Evolutionary conservation across 2,797 vertebrate genomes (phyloP), one percentile per base, ranked within the genome.

Genomic region (Cossypha heuglini): DNA sequence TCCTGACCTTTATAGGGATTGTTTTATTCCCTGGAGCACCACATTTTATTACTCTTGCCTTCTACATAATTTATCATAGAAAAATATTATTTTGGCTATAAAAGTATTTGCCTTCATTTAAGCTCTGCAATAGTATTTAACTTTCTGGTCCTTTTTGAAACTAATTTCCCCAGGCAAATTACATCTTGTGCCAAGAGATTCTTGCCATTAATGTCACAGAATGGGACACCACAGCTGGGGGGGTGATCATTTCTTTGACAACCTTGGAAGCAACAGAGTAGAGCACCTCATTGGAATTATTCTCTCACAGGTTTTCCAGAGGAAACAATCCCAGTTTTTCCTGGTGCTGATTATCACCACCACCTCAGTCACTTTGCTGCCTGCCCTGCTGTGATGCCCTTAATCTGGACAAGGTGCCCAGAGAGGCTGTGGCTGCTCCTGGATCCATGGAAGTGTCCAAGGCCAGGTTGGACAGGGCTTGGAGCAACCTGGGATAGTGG

Each of bases 71-170:
- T 92, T 94, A 92, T 89, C 49, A 13, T 83, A 89, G 72, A 83
- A 93, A 96, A 97, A 96, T 83, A 95, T 93, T 96, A 93, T 94
- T 96, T 96, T 94, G 78, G 82, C 92, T 82, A 42, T 95, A 88
- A 93, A 95, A 94, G 80, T 33, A 83, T 71, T 94, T 13, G 1
- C 83, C 81, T 92, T 82, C 61, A 18, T 94, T 94, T 68, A 77
- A 92, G 75, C 68, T 58, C 42, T 88, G 86, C 72, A 54, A 77
- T 37, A 92, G 61, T 67, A 93, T 94, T 96, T 92, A 95, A 92
- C 86, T 93, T 94, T 80, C 68, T 93, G 64, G 69, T 94, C 75
- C 31, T 85, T 90, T 93, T 67, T 22, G 57, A 92, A 96, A 92
- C 67, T 82, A 61, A 95, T 94, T 93, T 94, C 91, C 80, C 75